Percentiles rank a stretch among this genome's conserved stretches.
Evolutionary conservation across 1,140 invertebrate species (phyloP).

Genomic region (Olivierus martensii): DNA sequence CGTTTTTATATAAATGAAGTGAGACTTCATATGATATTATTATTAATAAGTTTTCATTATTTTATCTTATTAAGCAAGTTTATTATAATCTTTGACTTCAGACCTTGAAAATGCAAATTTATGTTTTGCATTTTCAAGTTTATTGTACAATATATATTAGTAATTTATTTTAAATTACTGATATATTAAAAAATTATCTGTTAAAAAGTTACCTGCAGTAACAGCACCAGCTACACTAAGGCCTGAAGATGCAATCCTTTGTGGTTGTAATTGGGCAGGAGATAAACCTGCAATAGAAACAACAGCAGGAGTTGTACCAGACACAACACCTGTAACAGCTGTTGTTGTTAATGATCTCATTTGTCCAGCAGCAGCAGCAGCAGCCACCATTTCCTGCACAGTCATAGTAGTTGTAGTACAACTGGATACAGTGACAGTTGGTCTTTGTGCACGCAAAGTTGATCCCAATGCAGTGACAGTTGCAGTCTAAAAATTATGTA

Average conservation of each 20-base stretch:
- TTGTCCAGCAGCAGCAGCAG: conserved; percentile 16
- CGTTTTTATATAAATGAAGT: no score
- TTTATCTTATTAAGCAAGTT: no score
- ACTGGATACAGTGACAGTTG: conserved; percentile 24
- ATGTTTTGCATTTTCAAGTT: no score
- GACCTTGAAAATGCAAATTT: no score
- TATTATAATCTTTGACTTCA: no score
- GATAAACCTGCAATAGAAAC: conserved; percentile 29
- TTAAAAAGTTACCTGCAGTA: conserved; percentile 14
- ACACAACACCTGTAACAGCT: conserved; percentile 11
- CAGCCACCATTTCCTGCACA: conserved; percentile 23
- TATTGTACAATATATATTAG: no score
- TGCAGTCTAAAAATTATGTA: conserved; percentile 11
- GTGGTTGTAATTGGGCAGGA: conserved; percentile 26
- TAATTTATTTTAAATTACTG: no score
- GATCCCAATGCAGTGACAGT: conserved; percentile 1
- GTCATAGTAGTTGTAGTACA: conserved; percentile 19
- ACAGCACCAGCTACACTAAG: conserved; percentile 25
- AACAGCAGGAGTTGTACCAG: conserved; percentile 20
- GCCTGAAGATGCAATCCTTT: conserved; percentile 20
- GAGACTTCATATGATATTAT: no score
- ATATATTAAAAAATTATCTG: no score
- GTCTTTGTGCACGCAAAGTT: conserved; percentile 8
- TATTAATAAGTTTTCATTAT: no score
- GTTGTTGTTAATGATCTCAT: conserved; percentile 17